These are phyloP conservation scores for Drosophila sproati DNA, from an alignment of 1,140 invertebrate species.

Conservation along the genomic window DNA sequence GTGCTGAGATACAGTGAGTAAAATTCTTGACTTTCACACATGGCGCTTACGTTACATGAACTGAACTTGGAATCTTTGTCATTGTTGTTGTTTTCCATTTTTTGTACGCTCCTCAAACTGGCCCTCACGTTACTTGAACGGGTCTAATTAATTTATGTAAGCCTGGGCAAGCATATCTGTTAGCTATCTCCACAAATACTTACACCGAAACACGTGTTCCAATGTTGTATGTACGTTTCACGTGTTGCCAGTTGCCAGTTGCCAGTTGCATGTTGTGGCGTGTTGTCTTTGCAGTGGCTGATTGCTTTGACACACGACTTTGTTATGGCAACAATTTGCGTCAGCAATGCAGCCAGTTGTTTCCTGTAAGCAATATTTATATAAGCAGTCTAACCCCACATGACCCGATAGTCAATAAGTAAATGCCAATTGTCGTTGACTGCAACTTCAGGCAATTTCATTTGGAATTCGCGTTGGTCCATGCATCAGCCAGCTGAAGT, in stretches of 20 bases:
- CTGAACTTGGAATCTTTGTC: conserved; percentile 5
- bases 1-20: conserved; percentile 59
- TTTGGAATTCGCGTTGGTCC: neutral
- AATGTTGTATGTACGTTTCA: conserved; percentile 42
- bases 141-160: conserved; percentile 82
- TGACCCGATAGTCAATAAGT: conserved; percentile 1
- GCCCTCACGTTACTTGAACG: conserved; percentile 71
- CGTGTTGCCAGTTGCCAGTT: conserved; percentile 56
- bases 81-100: conserved; percentile 12
- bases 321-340: conserved; percentile 74
- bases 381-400: conserved; percentile 17
- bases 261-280: conserved; percentile 31
- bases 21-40: conserved; percentile 10
- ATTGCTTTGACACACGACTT: conserved; percentile 55
- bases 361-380: conserved; percentile 29
- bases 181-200: conserved; percentile 11
- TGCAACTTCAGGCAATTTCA: conserved; percentile 1
- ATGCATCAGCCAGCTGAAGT: neutral
- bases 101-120: neutral
- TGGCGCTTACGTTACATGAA: conserved; percentile 62
- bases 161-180: conserved; percentile 37
- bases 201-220: conserved; percentile 39
- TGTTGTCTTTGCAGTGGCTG: conserved; percentile 22
- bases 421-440: neutral
- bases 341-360: conserved; percentile 58